These are phyloP conservation scores for Poicephalus meyeri DNA, from an alignment of 2,113 vertebrate species.

Conservation along the genomic window DNA sequence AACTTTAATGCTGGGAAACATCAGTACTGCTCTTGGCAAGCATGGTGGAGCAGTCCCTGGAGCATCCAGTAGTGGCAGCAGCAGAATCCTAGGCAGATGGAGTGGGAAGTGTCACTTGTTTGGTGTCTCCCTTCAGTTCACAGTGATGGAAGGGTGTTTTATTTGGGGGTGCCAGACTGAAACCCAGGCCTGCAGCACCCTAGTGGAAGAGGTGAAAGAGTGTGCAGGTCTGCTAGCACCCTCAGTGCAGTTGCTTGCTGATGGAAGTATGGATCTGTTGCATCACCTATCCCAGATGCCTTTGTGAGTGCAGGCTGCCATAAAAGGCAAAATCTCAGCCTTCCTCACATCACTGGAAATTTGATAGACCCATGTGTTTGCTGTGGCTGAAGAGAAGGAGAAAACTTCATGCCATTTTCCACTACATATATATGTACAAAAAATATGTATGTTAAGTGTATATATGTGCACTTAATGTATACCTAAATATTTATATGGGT, in stretches of 20 bases:
- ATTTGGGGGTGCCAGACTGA: not conserved
- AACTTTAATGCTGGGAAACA: not conserved
- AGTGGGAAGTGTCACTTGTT: not conserved
- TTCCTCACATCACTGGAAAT: not conserved
- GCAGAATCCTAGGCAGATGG: not conserved
- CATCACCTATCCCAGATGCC: not conserved
- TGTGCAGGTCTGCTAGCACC: not conserved
- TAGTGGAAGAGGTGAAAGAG: not conserved
- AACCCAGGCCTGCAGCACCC: not conserved
- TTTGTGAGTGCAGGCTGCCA: not conserved
- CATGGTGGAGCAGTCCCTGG: not conserved
- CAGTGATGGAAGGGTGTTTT: not conserved
- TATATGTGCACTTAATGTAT: not conserved
- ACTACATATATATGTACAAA: not conserved
- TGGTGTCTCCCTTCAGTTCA: not conserved
- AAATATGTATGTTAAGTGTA: not conserved
- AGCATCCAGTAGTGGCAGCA: not conserved
- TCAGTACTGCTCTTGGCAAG: not conserved
- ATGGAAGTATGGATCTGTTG: not conserved
- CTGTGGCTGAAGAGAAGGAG: not conserved
- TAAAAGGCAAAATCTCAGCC: not conserved
- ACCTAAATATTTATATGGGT: not conserved
- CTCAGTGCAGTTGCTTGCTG: not conserved
- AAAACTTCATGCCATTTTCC: not conserved
- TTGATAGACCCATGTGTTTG: not conserved